These are phyloP conservation scores for Tinamus major DNA, from an alignment of 2,797 vertebrate genomes.

Conservation along the genomic window DNA sequence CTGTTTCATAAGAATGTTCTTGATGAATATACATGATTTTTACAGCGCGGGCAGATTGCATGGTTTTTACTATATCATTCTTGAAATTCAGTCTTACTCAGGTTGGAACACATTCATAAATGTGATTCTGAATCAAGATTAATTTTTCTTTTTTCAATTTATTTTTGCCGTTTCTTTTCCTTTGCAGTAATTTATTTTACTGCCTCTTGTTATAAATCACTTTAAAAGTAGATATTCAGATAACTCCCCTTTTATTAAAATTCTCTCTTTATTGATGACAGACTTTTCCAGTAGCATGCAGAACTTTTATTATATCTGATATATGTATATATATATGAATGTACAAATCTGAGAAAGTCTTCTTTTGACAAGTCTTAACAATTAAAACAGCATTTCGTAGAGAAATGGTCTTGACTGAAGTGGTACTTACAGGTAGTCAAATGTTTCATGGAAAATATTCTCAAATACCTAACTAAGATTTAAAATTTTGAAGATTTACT, in stretches of 20 bases:
- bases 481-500: not conserved
- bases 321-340: not conserved
- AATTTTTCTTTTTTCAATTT: constrained; percentile 7
- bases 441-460: not conserved
- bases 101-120: not conserved
- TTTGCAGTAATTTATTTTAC: constrained; percentile 57
- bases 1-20: not conserved
- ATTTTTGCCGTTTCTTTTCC: constrained; percentile 39
- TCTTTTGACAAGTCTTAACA: constrained; percentile 50
- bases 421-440: not conserved
- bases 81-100: not conserved
- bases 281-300: constrained; percentile 49
- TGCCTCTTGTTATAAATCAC: constrained; percentile 54
- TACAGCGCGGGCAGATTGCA: not conserved
- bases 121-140: not conserved
- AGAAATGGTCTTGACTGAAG: not conserved
- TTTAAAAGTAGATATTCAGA: constrained; percentile 24
- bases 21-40: not conserved
- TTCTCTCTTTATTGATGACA: constrained; percentile 33
- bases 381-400: constrained; percentile 11
- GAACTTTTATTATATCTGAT: constrained; percentile 54
- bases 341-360: constrained; percentile 33
- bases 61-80: not conserved
- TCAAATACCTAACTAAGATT: not conserved
- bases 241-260: constrained; percentile 58